phyloP scores from a whole-genome alignment of 1,140 invertebrate genomes.

The Plectus sambesii region DNA sequence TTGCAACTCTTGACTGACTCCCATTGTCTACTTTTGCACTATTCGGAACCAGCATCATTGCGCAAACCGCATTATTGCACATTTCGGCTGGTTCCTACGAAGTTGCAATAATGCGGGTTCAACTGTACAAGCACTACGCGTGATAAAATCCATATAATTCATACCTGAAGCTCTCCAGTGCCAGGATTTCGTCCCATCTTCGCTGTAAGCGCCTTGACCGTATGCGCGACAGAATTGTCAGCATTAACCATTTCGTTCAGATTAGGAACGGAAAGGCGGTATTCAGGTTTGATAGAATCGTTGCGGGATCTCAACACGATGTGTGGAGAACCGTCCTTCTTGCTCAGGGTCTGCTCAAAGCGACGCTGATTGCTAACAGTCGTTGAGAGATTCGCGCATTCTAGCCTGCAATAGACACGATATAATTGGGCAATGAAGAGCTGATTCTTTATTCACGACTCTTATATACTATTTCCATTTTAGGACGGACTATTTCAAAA shows the following conservation, averaged over 20 bases:
- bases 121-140: not conserved
- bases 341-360: constrained; percentile 12
- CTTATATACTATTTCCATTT: too few relatives aligned
- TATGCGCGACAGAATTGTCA: constrained; percentile 11
- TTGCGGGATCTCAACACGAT: not conserved
- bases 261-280: constrained; percentile 24
- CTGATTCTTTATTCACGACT: too few relatives aligned
- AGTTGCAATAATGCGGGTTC: not conserved
- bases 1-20: too few relatives aligned
- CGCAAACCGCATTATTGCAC: too few relatives aligned
- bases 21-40: too few relatives aligned
- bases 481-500: too few relatives aligned
- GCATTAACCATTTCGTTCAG: constrained; percentile 9
- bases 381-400: too few relatives aligned
- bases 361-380: too few relatives aligned
- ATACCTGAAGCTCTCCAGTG: constrained; percentile 18
- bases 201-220: constrained; percentile 18
- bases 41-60: too few relatives aligned
- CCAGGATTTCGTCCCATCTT: constrained; percentile 14
- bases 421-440: too few relatives aligned
- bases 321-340: constrained; percentile 7
- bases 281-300: constrained; percentile 14
- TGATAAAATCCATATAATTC: not conserved
- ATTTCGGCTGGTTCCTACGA: too few relatives aligned
- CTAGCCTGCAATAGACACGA: too few relatives aligned